These are phyloP conservation scores for Amphimedon queenslandica DNA, from an alignment of 37 sponge, comb jelly and placozoan species.

Conservation along the genomic window DNA sequence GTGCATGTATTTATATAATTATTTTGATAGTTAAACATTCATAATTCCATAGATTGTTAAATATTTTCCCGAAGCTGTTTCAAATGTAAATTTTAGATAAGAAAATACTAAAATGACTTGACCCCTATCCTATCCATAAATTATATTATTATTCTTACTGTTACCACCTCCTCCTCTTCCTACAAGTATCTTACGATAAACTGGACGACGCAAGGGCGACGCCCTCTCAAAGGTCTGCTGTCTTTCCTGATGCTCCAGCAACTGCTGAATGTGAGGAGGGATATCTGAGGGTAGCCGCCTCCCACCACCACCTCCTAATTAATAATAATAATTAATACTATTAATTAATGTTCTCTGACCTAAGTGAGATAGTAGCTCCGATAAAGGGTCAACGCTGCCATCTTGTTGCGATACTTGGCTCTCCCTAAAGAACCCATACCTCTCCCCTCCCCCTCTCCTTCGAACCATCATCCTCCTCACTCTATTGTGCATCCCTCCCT, in stretches of 20 bases:
- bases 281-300: constrained; percentile 36
- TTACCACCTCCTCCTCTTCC: neutral
- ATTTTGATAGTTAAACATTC: no score
- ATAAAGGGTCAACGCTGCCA: constrained; percentile 56
- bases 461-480: constrained; percentile 53
- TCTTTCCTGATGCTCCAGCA: constrained; percentile 51
- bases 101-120: no score
- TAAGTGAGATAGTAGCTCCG: constrained; percentile 72
- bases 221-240: constrained; percentile 50
- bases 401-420: constrained; percentile 26
- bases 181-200: constrained; percentile 38
- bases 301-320: neutral
- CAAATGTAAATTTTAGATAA: no score
- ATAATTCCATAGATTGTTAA: no score
- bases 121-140: no score
- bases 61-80: no score
- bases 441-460: constrained; percentile 43
- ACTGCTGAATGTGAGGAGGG: constrained; percentile 54
- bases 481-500: constrained; percentile 25
- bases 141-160: no score
- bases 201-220: constrained; percentile 42
- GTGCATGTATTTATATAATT: no score
- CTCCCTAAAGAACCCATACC: constrained; percentile 6
- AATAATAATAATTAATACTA: neutral
- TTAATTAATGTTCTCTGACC: neutral